phyloP scores from a whole-genome alignment of 2,113 vertebrate species.

The Abramis brama region DNA sequence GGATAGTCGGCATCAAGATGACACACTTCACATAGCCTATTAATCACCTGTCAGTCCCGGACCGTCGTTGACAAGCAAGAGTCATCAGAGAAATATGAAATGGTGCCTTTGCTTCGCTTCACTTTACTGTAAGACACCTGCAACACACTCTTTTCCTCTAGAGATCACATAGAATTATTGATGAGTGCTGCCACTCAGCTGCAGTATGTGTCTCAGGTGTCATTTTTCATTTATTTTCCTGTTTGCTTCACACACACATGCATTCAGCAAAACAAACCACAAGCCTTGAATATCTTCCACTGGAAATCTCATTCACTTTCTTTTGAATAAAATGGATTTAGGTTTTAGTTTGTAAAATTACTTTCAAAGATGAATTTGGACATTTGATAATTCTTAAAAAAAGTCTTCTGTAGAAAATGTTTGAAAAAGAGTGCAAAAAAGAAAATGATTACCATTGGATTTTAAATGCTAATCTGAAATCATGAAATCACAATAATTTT shows the following conservation, averaged over 20 bases:
- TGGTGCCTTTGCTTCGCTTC: constrained; percentile 39
- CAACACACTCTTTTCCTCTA: constrained; percentile 48
- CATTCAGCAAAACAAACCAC: constrained; percentile 4
- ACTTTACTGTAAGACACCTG: constrained; percentile 58
- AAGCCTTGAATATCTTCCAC: constrained; percentile 1
- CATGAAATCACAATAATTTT: neutral
- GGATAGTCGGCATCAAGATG: constrained; percentile 37
- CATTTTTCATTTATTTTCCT: constrained; percentile 52
- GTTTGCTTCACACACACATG: constrained; percentile 29
- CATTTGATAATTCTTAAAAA: neutral
- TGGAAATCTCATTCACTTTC: constrained; percentile 5
- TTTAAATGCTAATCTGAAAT: neutral
- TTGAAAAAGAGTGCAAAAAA: neutral
- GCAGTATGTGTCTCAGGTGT: constrained; percentile 52
- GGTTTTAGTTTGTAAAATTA: neutral
- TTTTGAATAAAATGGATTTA: neutral
- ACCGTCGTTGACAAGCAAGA: constrained; percentile 42
- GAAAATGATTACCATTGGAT: neutral
- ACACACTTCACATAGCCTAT: constrained; percentile 39
- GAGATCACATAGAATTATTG: constrained; percentile 66
- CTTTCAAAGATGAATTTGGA: neutral
- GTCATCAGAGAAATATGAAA: constrained; percentile 47
- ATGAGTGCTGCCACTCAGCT: constrained; percentile 63
- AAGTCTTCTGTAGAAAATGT: neutral
- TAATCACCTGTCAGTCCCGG: constrained; percentile 34